Evolutionary conservation across 2,797 vertebrate genomes (phyloP).

Genomic region (Eremophila alpestris): DNA sequence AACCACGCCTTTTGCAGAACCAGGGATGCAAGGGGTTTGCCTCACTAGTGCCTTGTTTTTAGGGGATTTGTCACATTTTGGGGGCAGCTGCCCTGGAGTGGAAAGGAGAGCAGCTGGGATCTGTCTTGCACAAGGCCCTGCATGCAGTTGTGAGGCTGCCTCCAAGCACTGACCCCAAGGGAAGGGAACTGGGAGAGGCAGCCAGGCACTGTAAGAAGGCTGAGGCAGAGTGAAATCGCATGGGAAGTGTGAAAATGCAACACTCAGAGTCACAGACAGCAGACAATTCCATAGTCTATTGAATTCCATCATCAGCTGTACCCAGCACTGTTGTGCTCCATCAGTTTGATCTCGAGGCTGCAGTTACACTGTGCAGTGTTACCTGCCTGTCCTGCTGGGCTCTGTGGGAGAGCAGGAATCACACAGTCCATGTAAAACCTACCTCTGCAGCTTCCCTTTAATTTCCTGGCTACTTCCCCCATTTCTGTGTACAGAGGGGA

Average conservation of each 20-base stretch:
- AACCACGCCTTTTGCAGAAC: neutral
- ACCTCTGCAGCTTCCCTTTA: neutral
- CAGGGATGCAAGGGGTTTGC: rapidly evolving
- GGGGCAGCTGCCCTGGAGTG: neutral
- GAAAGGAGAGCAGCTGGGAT: neutral
- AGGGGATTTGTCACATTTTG: neutral
- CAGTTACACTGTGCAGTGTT: neutral
- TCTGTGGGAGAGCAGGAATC: neutral
- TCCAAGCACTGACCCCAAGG: neutral
- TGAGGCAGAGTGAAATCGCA: neutral
- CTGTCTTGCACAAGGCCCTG: neutral
- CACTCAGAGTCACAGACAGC: neutral
- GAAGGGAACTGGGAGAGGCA: neutral
- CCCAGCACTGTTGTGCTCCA: rapidly evolving
- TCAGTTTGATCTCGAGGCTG: neutral
- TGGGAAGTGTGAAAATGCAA: neutral
- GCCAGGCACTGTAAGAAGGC: neutral
- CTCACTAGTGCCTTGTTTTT: neutral
- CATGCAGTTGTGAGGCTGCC: neutral
- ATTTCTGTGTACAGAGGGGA: rapidly evolving
- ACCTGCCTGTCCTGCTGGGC: neutral
- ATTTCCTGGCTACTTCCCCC: neutral
- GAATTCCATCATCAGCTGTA: neutral
- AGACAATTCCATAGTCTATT: neutral
- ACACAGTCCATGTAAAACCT: neutral